Base-by-base conservation (phyloP, 2,113 vertebrate genomes). In the Panthera tigris region DNA sequence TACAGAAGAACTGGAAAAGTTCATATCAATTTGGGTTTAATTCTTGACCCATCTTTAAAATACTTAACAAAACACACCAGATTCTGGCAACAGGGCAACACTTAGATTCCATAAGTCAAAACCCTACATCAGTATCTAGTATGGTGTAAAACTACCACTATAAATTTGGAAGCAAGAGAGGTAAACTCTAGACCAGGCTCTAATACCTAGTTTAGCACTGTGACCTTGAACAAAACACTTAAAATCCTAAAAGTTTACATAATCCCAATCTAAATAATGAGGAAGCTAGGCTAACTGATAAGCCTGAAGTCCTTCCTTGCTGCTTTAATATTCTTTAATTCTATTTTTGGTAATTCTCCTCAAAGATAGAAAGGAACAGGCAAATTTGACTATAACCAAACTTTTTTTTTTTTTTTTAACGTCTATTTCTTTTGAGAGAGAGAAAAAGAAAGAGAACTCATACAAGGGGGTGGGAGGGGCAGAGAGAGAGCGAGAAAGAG, bases 21-120 rank as follows among this genome's bases (percentile, higher is more conserved):
- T 96, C 41, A 91, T 68, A 86, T 92, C 92, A 76, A 95, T 82
- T 84, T 93, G 7, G n/a, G 4, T 94, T 96, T 89, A 78, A 79
- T 80, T 92, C 48, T 78, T 91, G 23, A 96, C 82, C 16, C 82
- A 48, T n/a, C 13, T 89, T 88, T 82, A 41, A 48, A 95, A 95
- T 74, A 79, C 45, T 23, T 25, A 78, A 78, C 39, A 45, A 65
- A 76, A 80, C 39, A 79, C 10, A 71, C 6, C 80, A 41, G 19
- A 95, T 92, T 81, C 92, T 82, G 41, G 25, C 41, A 95, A 91
- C 4, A 55, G 8, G 83, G 50, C 27, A 88, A 71, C 50, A 78
- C 5, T 78, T 68, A 5, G 31, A 95, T 73, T 85, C 29, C 31
- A 41, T 36, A 25, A 55, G 39, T 83, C 87, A 91, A 90, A 80